phyloP scores from a whole-genome alignment of 2,797 vertebrate species.

The Emys orbicularis region DNA sequence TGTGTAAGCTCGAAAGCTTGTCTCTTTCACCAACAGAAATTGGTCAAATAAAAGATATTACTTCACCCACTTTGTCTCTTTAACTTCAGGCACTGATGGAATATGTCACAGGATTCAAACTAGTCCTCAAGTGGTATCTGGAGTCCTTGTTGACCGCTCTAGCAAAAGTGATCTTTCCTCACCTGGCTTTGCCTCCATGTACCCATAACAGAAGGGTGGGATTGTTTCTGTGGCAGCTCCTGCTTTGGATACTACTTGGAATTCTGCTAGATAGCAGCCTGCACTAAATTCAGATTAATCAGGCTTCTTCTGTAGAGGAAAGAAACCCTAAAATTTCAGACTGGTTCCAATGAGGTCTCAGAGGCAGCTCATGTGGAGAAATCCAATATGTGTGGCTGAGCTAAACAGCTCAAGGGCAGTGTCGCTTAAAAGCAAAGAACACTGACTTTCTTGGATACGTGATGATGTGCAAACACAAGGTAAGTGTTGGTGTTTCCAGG shows the following conservation, averaged over 20 bases:
- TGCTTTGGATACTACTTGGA: neutral
- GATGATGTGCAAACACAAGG: conserved; percentile 5
- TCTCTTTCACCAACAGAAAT: neutral
- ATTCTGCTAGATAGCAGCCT: neutral
- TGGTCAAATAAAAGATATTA: neutral
- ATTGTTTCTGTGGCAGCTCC: neutral
- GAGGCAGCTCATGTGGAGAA: conserved; percentile 5
- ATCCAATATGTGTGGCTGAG: neutral
- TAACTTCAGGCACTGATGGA: neutral
- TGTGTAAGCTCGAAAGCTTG: neutral
- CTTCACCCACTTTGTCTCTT: neutral
- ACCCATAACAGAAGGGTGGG: neutral
- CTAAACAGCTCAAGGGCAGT: conserved; percentile 19
- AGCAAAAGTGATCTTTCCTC: neutral
- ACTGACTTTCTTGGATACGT: neutral
- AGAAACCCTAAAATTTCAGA: neutral
- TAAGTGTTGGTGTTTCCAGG: conserved; percentile 21
- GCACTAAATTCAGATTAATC: neutral
- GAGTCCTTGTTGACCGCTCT: neutral
- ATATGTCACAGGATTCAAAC: neutral
- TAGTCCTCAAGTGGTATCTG: neutral
- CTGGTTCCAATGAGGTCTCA: conserved; percentile 25
- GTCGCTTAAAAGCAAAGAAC: neutral
- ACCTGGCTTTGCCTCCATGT: neutral
- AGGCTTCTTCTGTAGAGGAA: neutral